Conservation (phyloP, 30 jellyfish, hydroid and myxozoan species). For the Cassiopea andromeda region DNA sequence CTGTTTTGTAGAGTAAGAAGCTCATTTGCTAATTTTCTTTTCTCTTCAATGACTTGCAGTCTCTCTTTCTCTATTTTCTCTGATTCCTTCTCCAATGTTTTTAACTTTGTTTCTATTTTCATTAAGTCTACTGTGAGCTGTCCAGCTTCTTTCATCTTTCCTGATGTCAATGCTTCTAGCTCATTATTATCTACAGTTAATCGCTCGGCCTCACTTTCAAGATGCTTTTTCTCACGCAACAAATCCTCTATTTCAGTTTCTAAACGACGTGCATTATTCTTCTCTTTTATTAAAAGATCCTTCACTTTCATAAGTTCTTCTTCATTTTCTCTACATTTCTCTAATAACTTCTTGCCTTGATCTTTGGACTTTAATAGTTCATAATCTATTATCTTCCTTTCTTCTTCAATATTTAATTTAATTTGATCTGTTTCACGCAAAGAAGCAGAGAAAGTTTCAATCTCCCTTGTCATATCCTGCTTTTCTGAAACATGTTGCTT, state of each 20-base stretch:
- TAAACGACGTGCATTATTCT: neutral
- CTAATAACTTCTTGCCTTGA: neutral
- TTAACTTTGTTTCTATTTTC: conserved; percentile 44
- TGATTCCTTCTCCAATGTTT: conserved; percentile 20
- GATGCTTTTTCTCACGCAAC: conserved; percentile 7
- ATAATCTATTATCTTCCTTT: conserved; percentile 19
- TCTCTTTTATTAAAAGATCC: conserved; percentile 23
- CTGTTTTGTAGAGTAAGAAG: neutral
- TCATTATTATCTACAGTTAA: conserved; percentile 32
- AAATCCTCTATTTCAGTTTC: conserved; percentile 39
- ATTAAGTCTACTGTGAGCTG: conserved; percentile 60
- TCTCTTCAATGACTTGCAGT: neutral
- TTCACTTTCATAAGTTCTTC: conserved; percentile 11
- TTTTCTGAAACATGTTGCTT: conserved; percentile 14
- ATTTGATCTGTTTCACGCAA: conserved; percentile 17
- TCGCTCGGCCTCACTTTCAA: conserved; percentile 36
- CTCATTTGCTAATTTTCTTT: neutral
- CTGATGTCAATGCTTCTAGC: conserved; percentile 63
- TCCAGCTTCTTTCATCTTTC: conserved; percentile 73
- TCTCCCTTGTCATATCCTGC: conserved; percentile 29
- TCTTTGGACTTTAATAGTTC: neutral
- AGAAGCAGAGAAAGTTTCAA: neutral
- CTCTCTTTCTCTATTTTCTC: conserved; percentile 30
- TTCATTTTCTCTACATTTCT: conserved; percentile 11
- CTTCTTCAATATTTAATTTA: conserved; percentile 5